Evolutionary conservation across 2,113 vertebrate species (phyloP).

Genomic region (Microcebus ravelobensis): DNA sequence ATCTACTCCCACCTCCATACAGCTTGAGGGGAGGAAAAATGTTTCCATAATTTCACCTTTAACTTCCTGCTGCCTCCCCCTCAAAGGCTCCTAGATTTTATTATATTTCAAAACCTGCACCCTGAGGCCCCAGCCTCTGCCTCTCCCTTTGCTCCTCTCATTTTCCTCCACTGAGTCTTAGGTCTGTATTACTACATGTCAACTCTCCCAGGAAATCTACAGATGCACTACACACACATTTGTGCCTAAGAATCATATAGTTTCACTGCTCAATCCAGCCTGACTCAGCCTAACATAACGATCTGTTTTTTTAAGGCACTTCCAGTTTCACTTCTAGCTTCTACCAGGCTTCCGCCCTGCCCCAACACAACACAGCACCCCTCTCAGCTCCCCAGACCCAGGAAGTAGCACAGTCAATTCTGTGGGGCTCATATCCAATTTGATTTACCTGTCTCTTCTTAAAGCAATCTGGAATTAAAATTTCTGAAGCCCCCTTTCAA

Average conservation of each 20-base stretch:
- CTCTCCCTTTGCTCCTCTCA: not conserved
- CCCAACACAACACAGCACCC: not conserved
- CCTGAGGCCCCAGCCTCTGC: not conserved
- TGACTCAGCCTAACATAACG: not conserved
- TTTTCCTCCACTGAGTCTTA: not conserved
- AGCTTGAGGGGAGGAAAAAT: not conserved
- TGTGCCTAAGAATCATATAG: not conserved
- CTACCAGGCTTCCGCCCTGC: not conserved
- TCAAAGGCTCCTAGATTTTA: not conserved
- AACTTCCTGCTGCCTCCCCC: not conserved
- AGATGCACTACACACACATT: not conserved
- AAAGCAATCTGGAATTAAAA: conserved; percentile 44
- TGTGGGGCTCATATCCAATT: not conserved
- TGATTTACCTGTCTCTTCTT: conserved; percentile 17
- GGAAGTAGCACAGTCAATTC: conserved; percentile 11
- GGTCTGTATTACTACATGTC: not conserved
- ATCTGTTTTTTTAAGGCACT: conserved; percentile 41
- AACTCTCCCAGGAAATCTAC: conserved; percentile 8
- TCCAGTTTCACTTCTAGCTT: conserved; percentile 65
- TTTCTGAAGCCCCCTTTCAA: conserved; percentile 42
- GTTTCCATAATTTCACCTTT: not conserved
- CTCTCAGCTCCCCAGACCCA: not conserved
- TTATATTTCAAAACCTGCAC: conserved; percentile 3
- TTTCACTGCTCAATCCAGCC: not conserved
- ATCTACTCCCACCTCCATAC: not conserved